phyloP scores from a whole-genome alignment of 2,113 vertebrate genomes.

The Geococcyx californianus region DNA sequence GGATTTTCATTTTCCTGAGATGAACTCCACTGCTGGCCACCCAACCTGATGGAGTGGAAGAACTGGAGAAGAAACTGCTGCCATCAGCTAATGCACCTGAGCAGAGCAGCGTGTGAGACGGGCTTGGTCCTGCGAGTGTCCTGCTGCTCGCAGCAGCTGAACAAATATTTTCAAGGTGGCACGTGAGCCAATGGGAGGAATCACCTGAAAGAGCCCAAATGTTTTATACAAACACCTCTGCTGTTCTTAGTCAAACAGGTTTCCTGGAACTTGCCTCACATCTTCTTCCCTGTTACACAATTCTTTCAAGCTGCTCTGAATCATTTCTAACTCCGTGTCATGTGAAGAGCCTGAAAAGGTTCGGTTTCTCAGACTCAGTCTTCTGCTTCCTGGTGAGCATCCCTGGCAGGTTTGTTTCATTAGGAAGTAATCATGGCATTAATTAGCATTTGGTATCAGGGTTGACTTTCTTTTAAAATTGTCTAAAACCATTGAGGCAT shows the following conservation, averaged over 20 bases:
- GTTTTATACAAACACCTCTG: not conserved
- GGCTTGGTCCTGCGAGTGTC: not conserved
- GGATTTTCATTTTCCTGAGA: slow-evolving; percentile 40
- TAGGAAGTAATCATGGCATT: not conserved
- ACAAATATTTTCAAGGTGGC: not conserved
- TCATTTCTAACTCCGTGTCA: not conserved
- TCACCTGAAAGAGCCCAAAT: not conserved
- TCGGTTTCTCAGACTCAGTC: not conserved
- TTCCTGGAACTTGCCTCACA: not conserved
- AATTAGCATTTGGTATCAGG: not conserved
- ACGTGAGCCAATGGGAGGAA: not conserved
- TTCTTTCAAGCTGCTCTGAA: not conserved
- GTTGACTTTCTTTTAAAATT: not conserved
- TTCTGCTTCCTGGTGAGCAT: not conserved
- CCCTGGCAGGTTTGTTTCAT: not conserved
- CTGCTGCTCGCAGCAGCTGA: not conserved
- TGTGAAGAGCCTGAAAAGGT: not conserved
- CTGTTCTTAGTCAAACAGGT: not conserved
- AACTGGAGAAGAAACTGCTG: not conserved
- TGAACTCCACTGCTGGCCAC: slow-evolving; percentile 3
- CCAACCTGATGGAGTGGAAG: not conserved
- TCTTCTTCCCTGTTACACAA: not conserved
- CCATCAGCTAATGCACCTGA: not conserved
- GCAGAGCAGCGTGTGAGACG: not conserved
- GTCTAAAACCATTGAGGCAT: not conserved